Base-by-base conservation (phyloP, 2,797 vertebrate genomes). In the Tangara arthus region DNA sequence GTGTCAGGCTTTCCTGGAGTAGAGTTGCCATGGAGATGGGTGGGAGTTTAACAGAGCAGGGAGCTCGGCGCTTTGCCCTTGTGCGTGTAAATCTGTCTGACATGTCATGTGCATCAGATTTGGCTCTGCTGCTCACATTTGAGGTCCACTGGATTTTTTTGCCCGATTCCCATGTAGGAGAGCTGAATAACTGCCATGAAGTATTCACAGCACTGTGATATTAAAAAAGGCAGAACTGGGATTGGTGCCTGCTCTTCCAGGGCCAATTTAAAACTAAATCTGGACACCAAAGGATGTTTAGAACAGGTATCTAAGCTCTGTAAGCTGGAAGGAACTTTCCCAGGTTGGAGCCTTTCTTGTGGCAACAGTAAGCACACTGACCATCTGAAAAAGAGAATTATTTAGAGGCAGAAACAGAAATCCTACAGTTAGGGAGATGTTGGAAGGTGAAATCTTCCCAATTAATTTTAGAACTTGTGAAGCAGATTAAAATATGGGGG, bases 1-100 rank as follows among this genome's bases (percentile, higher is more conserved):
- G 16, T 57, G 37, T 85, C 10, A 2, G 57, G 49, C 15, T 91
- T 86, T 71, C 13, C 82, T 72, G 69, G 72, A 5, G 2, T 85
- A 32, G 71, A 87, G 93, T 95, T 94, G 84, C 75, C 72, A 37
- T 91, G 85, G 95, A 88, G 93, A 93, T 91, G 1, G 1, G 50
- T 64, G 26, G 52, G 69, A 19, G 41, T 80, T 85, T n/a, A 64
- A 28, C 24, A 0, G 15, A 84, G 80, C 41, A 19, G 68, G 49
- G 50, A 63, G 41, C 2, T 6, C 34, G 2, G 57, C 0, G 1
- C 14, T 82, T 89, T 2, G 2, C 41, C 66, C n/a, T 17, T 16
- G 5, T 6, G 21, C 0, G 2, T 76, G 57, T 64, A 68, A 88
- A 81, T 81, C 59, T 75, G 59, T 72, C 46, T 80, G 75, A 66